Percentiles rank a stretch among this genome's conserved stretches.
Evolutionary conservation across 2,113 vertebrate genomes (phyloP).

Genomic region (Phylloscopus trochiloides): DNA sequence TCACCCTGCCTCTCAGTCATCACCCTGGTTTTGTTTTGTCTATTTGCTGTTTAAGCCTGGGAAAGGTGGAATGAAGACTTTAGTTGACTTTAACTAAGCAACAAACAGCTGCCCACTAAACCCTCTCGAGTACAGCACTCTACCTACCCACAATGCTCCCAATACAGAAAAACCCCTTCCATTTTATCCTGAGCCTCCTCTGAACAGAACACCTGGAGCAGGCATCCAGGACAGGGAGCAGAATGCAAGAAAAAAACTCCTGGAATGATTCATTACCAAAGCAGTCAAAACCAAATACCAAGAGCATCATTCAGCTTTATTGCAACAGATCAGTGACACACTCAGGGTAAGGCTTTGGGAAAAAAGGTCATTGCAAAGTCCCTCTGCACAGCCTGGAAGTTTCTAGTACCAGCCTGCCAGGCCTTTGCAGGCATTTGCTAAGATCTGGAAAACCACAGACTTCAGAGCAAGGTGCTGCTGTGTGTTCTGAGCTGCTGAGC

Average conservation of each 20-base stretch:
- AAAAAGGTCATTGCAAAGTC: background rate
- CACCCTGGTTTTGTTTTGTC: background rate
- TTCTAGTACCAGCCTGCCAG: background rate
- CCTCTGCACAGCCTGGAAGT: background rate
- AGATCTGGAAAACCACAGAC: background rate
- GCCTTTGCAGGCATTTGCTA: background rate
- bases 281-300: background rate
- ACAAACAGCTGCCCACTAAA: background rate
- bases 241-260: background rate
- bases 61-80: background rate
- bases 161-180: background rate
- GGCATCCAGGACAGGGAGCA: background rate
- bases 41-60: background rate
- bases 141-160: background rate
- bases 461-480: background rate
- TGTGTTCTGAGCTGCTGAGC: background rate
- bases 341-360: background rate
- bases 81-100: background rate
- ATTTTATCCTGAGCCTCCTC: background rate
- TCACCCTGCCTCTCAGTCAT: background rate
- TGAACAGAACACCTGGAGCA: background rate
- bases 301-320: background rate
- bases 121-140: background rate
- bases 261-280: background rate
- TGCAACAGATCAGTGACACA: background rate